phyloP scores from a whole-genome alignment of 2,888 invertebrate genomes.

The Sphaeridia pumilis region DNA sequence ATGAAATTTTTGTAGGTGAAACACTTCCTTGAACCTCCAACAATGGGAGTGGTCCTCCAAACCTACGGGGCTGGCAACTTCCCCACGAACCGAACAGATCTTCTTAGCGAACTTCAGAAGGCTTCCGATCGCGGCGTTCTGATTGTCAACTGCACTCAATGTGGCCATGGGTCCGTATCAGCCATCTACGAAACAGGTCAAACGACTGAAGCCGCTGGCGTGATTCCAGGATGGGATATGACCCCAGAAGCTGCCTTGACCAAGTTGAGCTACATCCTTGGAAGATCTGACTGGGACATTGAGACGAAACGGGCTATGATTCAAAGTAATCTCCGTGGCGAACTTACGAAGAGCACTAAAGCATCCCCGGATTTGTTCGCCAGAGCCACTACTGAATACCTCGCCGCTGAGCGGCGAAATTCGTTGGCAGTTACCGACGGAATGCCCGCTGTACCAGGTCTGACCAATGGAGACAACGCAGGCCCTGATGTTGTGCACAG shows the following conservation, averaged over 20 bases:
- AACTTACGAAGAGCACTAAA: conserved; percentile 49
- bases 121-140: conserved; percentile 69
- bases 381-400: conserved; percentile 4
- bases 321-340: conserved; percentile 64
- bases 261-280: conserved; percentile 78
- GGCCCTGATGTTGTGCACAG: conserved; percentile 41
- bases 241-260: conserved; percentile 88
- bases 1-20: conserved; percentile 38
- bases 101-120: conserved; percentile 56
- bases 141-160: conserved; percentile 86
- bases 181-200: conserved; percentile 75
- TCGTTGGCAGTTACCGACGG: neutral
- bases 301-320: conserved; percentile 63
- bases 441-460: neutral
- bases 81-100: conserved; percentile 68
- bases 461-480: conserved; percentile 9
- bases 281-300: conserved; percentile 56
- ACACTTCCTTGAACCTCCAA: conserved; percentile 54
- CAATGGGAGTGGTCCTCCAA: conserved; percentile 73
- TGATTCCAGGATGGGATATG: conserved; percentile 64
- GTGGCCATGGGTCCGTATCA: conserved; percentile 66
- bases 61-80: conserved; percentile 91
- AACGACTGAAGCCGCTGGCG: conserved; percentile 39
- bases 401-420: conserved; percentile 3
- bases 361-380: conserved; percentile 3